Evolutionary conservation across 92 coral and sea anemone genomes (phyloP).

Genomic region (Desmophyllum pertusum): DNA sequence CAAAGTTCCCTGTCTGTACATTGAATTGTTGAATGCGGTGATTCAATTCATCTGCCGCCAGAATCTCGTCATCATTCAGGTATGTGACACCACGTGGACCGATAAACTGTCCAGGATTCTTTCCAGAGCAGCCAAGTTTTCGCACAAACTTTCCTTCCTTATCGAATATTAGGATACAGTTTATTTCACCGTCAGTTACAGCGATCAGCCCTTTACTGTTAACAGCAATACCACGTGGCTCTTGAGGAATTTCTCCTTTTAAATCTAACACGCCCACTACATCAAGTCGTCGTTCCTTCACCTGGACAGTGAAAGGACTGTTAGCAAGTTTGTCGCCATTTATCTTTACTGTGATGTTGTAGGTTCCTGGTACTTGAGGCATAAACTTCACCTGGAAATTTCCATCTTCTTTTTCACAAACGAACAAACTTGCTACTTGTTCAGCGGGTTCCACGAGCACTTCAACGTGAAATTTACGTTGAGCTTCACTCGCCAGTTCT

Average conservation of each 20-base stretch:
- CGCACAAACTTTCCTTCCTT: too few species aligned
- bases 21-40: constrained; percentile 27
- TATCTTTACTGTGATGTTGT: too few species aligned
- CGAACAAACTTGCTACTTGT: not conserved
- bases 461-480: constrained; percentile 9
- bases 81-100: constrained; percentile 3
- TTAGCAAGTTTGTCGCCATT: too few species aligned
- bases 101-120: constrained; percentile 12
- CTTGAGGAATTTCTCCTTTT: too few species aligned
- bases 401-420: not conserved
- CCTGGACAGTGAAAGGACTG: too few species aligned
- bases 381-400: too few species aligned
- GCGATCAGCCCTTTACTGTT: constrained; percentile 20
- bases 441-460: constrained; percentile 5
- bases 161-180: constrained; percentile 5
- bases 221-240: not conserved
- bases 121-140: not conserved
- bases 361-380: too few species aligned
- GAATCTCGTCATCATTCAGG: constrained; percentile 35
- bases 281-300: too few species aligned
- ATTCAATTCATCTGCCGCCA: constrained; percentile 24
- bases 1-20: too few species aligned
- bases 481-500: not conserved
- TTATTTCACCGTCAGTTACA: not conserved
- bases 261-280: too few species aligned